A percentile compares a stretch with the other conserved stretches of the same genome.
phyloP scores from a whole-genome alignment of 2,888 invertebrate genomes.

The Lydus trimaculatus region DNA sequence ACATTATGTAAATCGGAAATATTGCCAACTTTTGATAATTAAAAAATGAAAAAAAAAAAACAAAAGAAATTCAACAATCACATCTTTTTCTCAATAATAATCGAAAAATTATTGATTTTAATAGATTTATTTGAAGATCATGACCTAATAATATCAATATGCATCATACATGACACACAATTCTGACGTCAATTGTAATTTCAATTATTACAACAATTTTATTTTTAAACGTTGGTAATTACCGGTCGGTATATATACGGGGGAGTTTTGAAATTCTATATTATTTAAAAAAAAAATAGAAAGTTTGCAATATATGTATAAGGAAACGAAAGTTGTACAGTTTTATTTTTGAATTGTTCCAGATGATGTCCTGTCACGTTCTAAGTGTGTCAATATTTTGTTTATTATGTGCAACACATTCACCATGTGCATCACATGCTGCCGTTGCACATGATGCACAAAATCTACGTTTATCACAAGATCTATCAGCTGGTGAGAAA shows the following conservation, averaged over 20 bases:
- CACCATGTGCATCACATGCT: slow-evolving; percentile 77
- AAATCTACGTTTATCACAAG: slow-evolving; percentile 12
- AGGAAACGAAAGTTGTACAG: not conserved
- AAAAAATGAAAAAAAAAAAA: not conserved
- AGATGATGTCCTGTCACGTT: slow-evolving; percentile 67
- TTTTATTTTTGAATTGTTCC: not conserved
- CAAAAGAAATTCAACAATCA: not conserved
- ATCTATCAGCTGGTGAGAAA: slow-evolving; percentile 38
- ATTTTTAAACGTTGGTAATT: slow-evolving; percentile 3
- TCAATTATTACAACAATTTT: not conserved
- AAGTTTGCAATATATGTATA: not conserved
- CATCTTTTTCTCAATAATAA: not conserved
- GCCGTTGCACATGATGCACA: slow-evolving; percentile 40
- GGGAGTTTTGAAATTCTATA: not conserved
- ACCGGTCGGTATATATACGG: not conserved
- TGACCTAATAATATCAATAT: not conserved
- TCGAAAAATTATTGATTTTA: not conserved
- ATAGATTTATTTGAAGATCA: not conserved
- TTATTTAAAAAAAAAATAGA: not conserved
- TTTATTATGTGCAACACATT: slow-evolving; percentile 78
- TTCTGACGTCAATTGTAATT: not conserved
- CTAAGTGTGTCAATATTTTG: slow-evolving; percentile 86
- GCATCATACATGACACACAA: not conserved
- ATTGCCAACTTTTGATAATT: not conserved
- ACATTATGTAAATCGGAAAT: not conserved